phyloP scores from a whole-genome alignment of 2,113 vertebrate genomes.

The Procavia capensis region DNA sequence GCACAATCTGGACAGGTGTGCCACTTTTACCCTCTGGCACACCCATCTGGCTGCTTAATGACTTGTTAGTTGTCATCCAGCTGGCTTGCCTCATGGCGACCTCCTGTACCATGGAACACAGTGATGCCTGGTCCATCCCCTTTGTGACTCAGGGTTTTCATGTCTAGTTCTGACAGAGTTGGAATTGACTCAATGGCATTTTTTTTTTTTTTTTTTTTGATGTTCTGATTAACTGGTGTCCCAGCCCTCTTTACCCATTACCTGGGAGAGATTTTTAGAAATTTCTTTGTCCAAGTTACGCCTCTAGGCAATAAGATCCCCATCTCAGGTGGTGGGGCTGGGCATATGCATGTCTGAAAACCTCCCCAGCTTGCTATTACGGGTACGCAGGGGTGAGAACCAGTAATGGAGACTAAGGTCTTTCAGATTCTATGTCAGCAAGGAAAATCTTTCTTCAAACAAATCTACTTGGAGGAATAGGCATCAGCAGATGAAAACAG shows the following conservation, averaged over 20 bases:
- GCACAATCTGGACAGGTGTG: background rate
- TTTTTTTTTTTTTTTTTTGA: too few relatives aligned
- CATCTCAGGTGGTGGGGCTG: background rate
- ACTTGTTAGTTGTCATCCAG: background rate
- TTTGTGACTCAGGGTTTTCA: background rate
- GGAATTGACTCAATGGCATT: too few relatives aligned
- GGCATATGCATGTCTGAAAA: background rate
- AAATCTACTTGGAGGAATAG: background rate
- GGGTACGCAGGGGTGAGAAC: background rate
- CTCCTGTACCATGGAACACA: background rate
- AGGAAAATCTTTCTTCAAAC: background rate
- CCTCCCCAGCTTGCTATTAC: background rate
- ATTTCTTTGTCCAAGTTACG: background rate
- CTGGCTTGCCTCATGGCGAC: background rate
- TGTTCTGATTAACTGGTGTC: background rate
- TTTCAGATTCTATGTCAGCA: background rate
- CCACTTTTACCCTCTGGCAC: fast-evolving
- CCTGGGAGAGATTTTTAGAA: background rate
- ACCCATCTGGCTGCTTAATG: fast-evolving
- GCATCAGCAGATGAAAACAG: background rate
- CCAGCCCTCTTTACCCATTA: background rate
- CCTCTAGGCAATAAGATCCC: too few relatives aligned
- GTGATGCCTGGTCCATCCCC: background rate
- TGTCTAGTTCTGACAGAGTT: background rate
- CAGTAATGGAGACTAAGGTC: background rate